Conservation (phyloP, 2,888 invertebrate species). For the Drosophila sordidula region DNA sequence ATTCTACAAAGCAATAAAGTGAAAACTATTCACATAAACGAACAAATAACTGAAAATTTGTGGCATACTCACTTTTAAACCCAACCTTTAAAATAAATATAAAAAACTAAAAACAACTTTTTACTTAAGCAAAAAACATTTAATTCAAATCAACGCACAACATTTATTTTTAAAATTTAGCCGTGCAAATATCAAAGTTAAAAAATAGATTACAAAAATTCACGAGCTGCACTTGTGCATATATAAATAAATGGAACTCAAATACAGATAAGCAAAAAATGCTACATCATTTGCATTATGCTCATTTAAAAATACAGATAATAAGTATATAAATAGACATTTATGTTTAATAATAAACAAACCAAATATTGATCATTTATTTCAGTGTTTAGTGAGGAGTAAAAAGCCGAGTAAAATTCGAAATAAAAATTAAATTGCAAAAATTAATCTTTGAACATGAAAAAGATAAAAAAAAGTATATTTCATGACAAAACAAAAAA, state of each 20-base stretch:
- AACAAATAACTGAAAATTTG: not conserved
- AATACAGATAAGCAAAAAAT: not conserved
- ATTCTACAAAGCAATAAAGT: not conserved
- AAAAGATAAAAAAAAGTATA: not conserved
- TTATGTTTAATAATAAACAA: not conserved
- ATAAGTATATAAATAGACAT: slow-evolving; percentile 1
- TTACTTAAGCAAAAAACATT: not conserved
- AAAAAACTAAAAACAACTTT: not conserved
- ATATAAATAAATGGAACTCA: not conserved
- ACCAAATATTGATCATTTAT: not conserved
- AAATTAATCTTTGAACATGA: not conserved
- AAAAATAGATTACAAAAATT: not conserved
- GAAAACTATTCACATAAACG: not conserved
- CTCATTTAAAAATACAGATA: not conserved
- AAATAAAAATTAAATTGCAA: not conserved
- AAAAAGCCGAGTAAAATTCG: not conserved
- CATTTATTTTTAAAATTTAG: not conserved
- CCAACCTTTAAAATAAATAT: not conserved
- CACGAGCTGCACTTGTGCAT: not conserved
- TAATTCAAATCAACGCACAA: not conserved
- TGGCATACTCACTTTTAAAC: not conserved
- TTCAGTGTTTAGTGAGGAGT: not conserved
- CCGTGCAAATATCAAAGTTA: not conserved
- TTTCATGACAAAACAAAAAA: not conserved
- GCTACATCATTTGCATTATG: not conserved